Evolutionary conservation across 2,797 vertebrate species (phyloP).

Genomic region (Manis crassicaudata): DNA sequence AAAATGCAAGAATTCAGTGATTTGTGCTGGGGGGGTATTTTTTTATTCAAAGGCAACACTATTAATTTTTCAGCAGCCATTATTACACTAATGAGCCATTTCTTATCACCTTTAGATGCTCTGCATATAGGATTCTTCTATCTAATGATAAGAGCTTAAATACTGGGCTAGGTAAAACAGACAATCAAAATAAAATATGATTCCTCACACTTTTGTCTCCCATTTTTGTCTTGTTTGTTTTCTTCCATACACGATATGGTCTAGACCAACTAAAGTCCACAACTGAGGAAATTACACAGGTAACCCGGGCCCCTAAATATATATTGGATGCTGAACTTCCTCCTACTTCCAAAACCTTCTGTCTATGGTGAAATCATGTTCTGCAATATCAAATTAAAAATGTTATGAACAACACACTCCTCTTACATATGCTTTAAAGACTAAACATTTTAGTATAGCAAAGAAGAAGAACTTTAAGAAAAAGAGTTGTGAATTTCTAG

Average conservation of each 20-base stretch:
- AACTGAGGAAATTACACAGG: not conserved
- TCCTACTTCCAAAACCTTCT: not conserved
- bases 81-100: slow-evolving; percentile 56
- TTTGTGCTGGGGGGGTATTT: not conserved
- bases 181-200: not conserved
- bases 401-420: not conserved
- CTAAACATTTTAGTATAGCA: not conserved
- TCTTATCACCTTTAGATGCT: slow-evolving; percentile 21
- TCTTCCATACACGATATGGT: not conserved
- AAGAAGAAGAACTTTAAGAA: not conserved
- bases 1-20: slow-evolving; percentile 46
- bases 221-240: not conserved
- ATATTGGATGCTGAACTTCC: not conserved
- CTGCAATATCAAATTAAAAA: slow-evolving; percentile 10
- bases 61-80: slow-evolving; percentile 59
- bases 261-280: not conserved
- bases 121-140: not conserved
- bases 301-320: not conserved
- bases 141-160: slow-evolving; percentile 20
- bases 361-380: not conserved
- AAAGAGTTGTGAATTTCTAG: not conserved
- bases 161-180: not conserved
- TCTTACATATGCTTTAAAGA: not conserved
- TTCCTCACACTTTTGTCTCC: not conserved
- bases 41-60: slow-evolving; percentile 34